A percentile compares a stretch with the other conserved stretches of the same genome.
Evolutionary conservation across 2,888 invertebrate genomes (phyloP).

Genomic region (Drosophila conformis): DNA sequence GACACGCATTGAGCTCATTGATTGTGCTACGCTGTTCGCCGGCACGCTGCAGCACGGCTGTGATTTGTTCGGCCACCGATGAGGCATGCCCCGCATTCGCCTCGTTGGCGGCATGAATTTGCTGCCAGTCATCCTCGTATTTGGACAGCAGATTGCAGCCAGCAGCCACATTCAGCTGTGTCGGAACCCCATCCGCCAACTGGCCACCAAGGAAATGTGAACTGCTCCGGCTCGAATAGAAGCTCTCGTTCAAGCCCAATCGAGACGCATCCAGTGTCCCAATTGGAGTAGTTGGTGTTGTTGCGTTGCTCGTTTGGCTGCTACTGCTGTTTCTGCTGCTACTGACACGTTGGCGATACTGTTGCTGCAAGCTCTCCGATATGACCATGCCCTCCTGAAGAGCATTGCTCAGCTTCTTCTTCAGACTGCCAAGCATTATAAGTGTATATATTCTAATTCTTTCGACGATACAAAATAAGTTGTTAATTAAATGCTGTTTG

Average conservation of each 20-base stretch:
- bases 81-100: slow-evolving; percentile 87
- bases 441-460: slow-evolving; percentile 4
- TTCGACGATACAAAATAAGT: slow-evolving; percentile 9
- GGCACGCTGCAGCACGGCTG: slow-evolving; percentile 82
- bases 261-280: slow-evolving; percentile 15
- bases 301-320: slow-evolving; percentile 32
- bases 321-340: slow-evolving; percentile 23
- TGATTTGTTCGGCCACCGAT: slow-evolving; percentile 85
- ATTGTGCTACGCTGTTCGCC: slow-evolving; percentile 70
- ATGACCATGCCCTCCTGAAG: slow-evolving; percentile 85
- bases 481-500: slow-evolving; percentile 26
- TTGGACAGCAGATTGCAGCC: slow-evolving; percentile 88
- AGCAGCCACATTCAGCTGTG: slow-evolving; percentile 86
- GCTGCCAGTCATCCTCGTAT: slow-evolving; percentile 89
- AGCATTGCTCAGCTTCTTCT: slow-evolving; percentile 85
- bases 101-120: slow-evolving; percentile 88
- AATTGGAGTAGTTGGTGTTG: slow-evolving; percentile 38
- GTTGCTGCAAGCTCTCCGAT: slow-evolving; percentile 82
- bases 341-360: slow-evolving; percentile 77
- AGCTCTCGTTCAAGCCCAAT: slow-evolving; percentile 46
- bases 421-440: slow-evolving; percentile 85
- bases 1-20: slow-evolving; percentile 77
- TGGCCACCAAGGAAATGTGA: slow-evolving; percentile 39
- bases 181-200: slow-evolving; percentile 70
- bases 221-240: slow-evolving; percentile 55